Conservation (phyloP, 2,888 invertebrate genomes). For the Eupelmus urozonus region DNA sequence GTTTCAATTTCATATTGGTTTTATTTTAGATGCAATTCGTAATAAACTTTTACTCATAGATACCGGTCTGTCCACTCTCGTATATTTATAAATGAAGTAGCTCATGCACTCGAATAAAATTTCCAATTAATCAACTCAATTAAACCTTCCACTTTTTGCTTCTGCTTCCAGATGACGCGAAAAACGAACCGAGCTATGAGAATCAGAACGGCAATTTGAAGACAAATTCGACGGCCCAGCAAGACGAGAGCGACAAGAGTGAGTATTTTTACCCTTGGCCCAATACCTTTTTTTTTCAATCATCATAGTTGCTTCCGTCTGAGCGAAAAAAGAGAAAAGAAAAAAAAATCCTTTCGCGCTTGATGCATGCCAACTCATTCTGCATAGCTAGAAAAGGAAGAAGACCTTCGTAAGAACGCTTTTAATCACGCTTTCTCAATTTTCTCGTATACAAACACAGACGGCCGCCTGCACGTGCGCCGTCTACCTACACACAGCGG, state of each 20-base stretch:
- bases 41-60: too few species aligned
- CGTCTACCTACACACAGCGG: not conserved
- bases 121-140: too few species aligned
- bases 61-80: too few species aligned
- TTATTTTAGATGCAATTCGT: too few species aligned
- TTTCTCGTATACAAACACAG: not conserved
- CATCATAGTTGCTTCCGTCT: conserved; percentile 27
- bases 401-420: conserved; percentile 15
- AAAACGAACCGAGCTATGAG: conserved; percentile 66
- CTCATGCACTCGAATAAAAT: too few species aligned
- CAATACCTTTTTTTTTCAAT: not conserved
- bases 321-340: conserved; percentile 7
- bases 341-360: conserved; percentile 10
- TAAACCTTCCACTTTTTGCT: not conserved
- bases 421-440: conserved; percentile 20
- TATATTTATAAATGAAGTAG: too few species aligned
- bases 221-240: conserved; percentile 39
- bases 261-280: conserved; percentile 58
- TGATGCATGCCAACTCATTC: conserved; percentile 39
- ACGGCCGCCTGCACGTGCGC: not conserved
- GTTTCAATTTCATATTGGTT: too few species aligned
- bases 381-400: not conserved
- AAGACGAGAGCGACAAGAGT: conserved; percentile 64
- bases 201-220: conserved; percentile 70
- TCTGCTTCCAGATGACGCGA: conserved; percentile 72